These are phyloP conservation scores for Scytalopus superciliaris DNA, from an alignment of 2,113 vertebrate species.

Conservation along the genomic window DNA sequence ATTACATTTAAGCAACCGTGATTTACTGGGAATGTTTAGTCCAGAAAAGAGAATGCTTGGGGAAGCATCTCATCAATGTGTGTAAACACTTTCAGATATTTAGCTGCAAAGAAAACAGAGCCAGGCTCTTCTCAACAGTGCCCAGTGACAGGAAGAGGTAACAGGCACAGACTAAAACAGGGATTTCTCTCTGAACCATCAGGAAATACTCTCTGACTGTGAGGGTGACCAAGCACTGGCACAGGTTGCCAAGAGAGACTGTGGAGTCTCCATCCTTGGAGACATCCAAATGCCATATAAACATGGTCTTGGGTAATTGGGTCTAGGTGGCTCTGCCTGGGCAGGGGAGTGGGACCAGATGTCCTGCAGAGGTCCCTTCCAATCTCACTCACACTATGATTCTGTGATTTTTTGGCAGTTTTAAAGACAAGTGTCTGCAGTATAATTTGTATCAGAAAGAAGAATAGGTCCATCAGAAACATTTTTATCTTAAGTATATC, in stretches of 20 bases:
- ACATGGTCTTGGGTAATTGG: background rate
- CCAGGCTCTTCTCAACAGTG: background rate
- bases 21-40: background rate
- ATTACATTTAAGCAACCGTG: background rate
- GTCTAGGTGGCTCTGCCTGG: background rate
- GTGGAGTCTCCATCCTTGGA: background rate
- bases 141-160: background rate
- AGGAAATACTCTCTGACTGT: background rate
- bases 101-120: background rate
- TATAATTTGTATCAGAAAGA: background rate
- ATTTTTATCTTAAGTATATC: background rate
- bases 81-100: background rate
- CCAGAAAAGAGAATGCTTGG: background rate
- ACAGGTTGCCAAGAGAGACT: background rate
- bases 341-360: background rate
- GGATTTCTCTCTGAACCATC: background rate
- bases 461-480: background rate
- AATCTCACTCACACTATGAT: rapidly evolving
- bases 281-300: background rate
- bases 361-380: background rate
- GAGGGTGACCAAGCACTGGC: background rate
- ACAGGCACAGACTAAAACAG: rapidly evolving
- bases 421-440: background rate
- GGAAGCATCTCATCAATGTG: background rate
- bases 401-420: background rate